Conservation (phyloP, 2,797 vertebrate species). For the Huso huso region DNA sequence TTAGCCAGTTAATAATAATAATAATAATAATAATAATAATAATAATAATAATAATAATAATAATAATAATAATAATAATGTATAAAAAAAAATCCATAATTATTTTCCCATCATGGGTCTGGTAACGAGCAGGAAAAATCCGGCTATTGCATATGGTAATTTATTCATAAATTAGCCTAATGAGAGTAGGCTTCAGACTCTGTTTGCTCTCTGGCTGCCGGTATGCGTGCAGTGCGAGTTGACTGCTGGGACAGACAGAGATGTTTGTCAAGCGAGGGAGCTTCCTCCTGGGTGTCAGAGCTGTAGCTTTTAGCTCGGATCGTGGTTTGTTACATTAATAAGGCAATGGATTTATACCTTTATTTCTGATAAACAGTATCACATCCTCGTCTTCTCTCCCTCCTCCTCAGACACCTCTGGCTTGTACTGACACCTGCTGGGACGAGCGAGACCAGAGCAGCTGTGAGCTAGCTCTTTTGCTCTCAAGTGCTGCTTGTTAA, state of each 20-base stretch:
- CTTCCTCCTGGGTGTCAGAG: slow-evolving; percentile 38
- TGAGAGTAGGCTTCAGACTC: slow-evolving; percentile 79
- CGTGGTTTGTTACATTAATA: slow-evolving; percentile 16
- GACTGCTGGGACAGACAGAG: slow-evolving; percentile 25
- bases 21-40: background rate
- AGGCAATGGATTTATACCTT: slow-evolving; percentile 21
- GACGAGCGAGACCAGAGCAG: background rate
- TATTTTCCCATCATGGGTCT: slow-evolving; percentile 92
- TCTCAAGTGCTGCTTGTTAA: slow-evolving; percentile 1
- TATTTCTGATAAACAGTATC: slow-evolving; percentile 21
- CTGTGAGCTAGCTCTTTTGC: background rate
- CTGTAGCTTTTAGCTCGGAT: slow-evolving; percentile 26
- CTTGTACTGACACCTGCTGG: background rate
- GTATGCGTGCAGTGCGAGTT: slow-evolving; percentile 42
- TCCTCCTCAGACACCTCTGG: background rate
- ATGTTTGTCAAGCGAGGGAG: slow-evolving; percentile 34
- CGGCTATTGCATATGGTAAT: slow-evolving; percentile 95
- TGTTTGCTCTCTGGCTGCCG: slow-evolving; percentile 67
- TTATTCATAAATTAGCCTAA: slow-evolving; percentile 87
- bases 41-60: background rate
- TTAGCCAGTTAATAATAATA: slow-evolving; percentile 59
- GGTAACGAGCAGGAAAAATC: slow-evolving; percentile 89
- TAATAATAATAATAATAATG: background rate
- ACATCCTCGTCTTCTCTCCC: background rate
- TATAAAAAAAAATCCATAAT: slow-evolving; percentile 69